These are phyloP conservation scores for Catostomus latipinnis DNA, from an alignment of 2,797 vertebrate species.

Conservation along the genomic window DNA sequence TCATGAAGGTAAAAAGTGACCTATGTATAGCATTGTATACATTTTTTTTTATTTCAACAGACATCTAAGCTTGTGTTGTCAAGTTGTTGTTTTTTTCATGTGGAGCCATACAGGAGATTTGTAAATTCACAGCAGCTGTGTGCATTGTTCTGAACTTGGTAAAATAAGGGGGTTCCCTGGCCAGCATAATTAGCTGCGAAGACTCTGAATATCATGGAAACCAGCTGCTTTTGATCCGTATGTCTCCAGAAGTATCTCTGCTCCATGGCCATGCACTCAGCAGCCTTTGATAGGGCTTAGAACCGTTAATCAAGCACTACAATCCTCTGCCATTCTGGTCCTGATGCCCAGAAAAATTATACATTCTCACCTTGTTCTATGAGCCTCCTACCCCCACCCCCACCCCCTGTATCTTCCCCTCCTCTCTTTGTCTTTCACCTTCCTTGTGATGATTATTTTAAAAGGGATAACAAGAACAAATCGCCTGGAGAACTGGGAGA, in stretches of 20 bases:
- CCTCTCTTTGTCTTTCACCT: conserved; percentile 55
- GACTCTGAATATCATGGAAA: conserved; percentile 61
- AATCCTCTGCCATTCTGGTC: conserved; percentile 72
- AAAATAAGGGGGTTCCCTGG: conserved; percentile 45
- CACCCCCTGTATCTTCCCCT: conserved; percentile 27
- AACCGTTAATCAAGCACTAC: conserved; percentile 73
- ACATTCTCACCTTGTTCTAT: conserved; percentile 74
- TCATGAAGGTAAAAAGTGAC: not conserved
- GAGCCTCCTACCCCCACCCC: conserved; percentile 48
- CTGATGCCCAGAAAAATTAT: conserved; percentile 74
- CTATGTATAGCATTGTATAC: not conserved
- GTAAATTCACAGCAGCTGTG: conserved; percentile 35
- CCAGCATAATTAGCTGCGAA: conserved; percentile 61
- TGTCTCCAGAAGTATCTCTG: conserved; percentile 56
- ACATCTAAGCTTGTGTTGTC: not conserved
- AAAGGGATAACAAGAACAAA: conserved; percentile 67
- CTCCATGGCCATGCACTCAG: conserved; percentile 39
- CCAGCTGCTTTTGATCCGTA: conserved; percentile 60
- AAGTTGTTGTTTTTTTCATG: not conserved
- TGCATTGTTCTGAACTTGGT: conserved; percentile 55
- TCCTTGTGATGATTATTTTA: conserved; percentile 78
- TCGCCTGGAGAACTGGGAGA: conserved; percentile 63
- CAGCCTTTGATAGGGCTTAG: conserved; percentile 72
- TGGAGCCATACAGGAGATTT: conserved; percentile 31
- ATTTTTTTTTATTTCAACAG: not conserved